Conservation (phyloP, 2,888 invertebrate species). For the Mimumesa dahlbomi region DNA sequence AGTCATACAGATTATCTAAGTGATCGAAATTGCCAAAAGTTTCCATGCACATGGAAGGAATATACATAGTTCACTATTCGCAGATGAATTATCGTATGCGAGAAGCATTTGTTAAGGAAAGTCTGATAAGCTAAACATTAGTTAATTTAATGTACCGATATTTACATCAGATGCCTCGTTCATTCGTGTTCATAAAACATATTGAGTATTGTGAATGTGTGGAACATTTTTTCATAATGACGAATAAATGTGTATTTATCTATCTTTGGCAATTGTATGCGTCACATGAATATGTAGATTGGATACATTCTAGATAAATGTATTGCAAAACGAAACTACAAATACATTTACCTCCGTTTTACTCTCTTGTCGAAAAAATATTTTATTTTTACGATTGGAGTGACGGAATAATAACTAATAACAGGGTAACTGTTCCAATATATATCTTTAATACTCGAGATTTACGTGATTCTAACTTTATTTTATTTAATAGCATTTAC, state of each 20-base stretch:
- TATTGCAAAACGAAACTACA: conserved; percentile 18
- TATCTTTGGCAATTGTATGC: conserved; percentile 53
- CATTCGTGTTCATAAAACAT: conserved; percentile 58
- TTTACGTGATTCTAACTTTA: too few relatives aligned
- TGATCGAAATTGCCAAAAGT: conserved; percentile 44
- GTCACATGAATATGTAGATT: conserved; percentile 33
- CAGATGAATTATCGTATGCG: conserved; percentile 41
- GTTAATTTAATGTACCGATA: conserved; percentile 51
- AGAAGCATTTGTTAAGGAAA: conserved; percentile 53
- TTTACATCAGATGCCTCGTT: conserved; percentile 58
- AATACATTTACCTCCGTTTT: conserved; percentile 55
- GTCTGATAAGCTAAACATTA: conserved; percentile 55
- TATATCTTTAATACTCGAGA: too few relatives aligned
- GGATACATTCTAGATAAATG: conserved; percentile 37
- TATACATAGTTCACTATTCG: conserved; percentile 40
- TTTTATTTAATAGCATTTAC: too few relatives aligned
- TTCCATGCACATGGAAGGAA: conserved; percentile 29
- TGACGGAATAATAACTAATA: conserved; percentile 35
- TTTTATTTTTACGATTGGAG: conserved; percentile 35
- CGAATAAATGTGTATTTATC: conserved; percentile 59
- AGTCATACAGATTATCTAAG: conserved; percentile 32
- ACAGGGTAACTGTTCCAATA: conserved; percentile 50
- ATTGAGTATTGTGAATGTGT: conserved; percentile 58
- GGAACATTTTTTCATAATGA: conserved; percentile 54
- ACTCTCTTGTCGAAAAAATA: conserved; percentile 34